Conservation (phyloP, 2,888 invertebrate genomes). For the Agonopterix arenella region DNA sequence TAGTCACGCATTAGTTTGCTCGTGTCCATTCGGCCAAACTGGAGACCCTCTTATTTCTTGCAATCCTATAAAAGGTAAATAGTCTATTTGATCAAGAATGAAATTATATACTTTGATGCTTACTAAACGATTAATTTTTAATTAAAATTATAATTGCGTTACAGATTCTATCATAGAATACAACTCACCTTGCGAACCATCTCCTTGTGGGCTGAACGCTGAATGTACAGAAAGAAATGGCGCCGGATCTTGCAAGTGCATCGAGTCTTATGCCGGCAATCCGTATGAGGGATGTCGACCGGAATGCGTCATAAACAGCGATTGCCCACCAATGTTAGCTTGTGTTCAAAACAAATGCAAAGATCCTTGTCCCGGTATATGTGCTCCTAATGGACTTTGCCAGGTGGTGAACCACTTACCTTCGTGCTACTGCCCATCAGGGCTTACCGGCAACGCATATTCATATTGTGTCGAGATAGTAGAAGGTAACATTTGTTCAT, state of each 20-base stretch:
- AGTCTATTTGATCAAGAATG: not conserved
- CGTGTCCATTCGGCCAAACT: conserved; percentile 78
- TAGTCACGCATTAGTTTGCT: conserved; percentile 82
- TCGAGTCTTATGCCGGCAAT: conserved; percentile 73
- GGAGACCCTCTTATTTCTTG: conserved; percentile 80
- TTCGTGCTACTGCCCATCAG: conserved; percentile 81
- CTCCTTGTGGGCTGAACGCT: conserved; percentile 82
- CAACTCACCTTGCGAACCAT: conserved; percentile 79
- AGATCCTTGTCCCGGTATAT: conserved; percentile 87
- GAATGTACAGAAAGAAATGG: conserved; percentile 79
- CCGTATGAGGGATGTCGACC: conserved; percentile 83
- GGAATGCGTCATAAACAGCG: conserved; percentile 88
- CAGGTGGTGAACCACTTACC: conserved; percentile 86
- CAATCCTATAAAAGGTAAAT: conserved; percentile 54
- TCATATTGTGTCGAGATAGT: conserved; percentile 71
- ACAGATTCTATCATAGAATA: conserved; percentile 58
- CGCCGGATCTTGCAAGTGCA: conserved; percentile 83
- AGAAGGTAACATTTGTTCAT: conserved; percentile 39
- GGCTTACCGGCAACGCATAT: conserved; percentile 84
- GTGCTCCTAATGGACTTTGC: conserved; percentile 85
- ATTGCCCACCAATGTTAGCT: conserved; percentile 84
- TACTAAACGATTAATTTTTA: not conserved
- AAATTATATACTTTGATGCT: not conserved
- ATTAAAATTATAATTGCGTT: conserved; percentile 14
- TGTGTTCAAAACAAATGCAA: conserved; percentile 86